Evolutionary conservation across 1,140 invertebrate genomes (phyloP).

Genomic region (Aleiodes sp.): DNA sequence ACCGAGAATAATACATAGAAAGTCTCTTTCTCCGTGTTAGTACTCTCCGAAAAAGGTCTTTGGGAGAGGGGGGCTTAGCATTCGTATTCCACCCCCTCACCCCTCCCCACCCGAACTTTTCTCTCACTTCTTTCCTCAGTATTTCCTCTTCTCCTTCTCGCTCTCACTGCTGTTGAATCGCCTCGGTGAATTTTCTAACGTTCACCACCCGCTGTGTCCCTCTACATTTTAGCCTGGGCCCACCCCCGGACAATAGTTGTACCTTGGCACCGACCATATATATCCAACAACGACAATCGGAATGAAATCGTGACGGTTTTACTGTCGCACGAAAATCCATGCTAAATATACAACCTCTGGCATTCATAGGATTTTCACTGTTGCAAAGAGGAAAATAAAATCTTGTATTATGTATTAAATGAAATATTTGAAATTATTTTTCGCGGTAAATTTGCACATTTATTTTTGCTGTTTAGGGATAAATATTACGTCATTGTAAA

Average conservation of each 20-base stretch:
- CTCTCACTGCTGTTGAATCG: neutral
- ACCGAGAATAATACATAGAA: neutral
- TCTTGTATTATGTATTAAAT: too few species aligned
- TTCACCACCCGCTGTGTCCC: conserved; percentile 49
- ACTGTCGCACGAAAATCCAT: conserved; percentile 51
- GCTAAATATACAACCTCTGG: conserved; percentile 49
- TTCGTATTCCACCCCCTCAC: conserved; percentile 27
- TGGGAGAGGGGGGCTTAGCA: conserved; percentile 36
- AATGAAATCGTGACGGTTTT: conserved; percentile 57
- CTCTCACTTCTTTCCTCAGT: conserved; percentile 13
- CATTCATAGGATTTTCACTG: conserved; percentile 4
- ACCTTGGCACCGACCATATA: conserved; percentile 39
- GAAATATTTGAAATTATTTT: too few species aligned
- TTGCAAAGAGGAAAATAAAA: too few species aligned
- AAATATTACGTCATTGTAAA: too few species aligned
- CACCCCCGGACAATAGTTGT: conserved; percentile 48
- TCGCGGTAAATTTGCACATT: too few species aligned
- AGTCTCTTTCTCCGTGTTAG: neutral
- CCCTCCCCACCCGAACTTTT: too few species aligned
- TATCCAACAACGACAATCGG: conserved; percentile 51
- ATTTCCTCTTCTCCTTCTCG: conserved; percentile 10
- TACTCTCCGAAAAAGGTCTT: conserved; percentile 40
- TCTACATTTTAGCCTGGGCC: conserved; percentile 32
- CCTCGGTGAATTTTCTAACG: conserved; percentile 47
- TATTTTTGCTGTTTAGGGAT: too few species aligned